phyloP scores from a whole-genome alignment of 64 coral and sea anemone genomes.

The Montipora foliosa region DNA sequence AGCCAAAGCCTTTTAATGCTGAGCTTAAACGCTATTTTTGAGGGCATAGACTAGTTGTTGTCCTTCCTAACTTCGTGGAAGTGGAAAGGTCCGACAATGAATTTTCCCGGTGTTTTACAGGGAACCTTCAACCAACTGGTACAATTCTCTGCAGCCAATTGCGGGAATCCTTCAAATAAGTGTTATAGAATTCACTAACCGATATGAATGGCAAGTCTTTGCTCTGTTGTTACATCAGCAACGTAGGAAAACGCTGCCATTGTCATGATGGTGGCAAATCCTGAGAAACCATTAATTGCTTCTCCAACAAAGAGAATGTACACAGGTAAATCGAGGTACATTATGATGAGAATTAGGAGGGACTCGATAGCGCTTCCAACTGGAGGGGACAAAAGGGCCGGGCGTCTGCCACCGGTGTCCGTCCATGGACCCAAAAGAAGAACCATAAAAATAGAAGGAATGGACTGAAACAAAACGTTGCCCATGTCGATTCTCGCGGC shows the following conservation, averaged over 20 bases:
- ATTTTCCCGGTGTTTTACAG: too few relatives aligned
- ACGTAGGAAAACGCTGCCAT: slow-evolving; percentile 89
- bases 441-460: slow-evolving; percentile 80
- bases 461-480: slow-evolving; percentile 66
- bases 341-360: slow-evolving; percentile 69
- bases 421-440: slow-evolving; percentile 94
- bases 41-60: too few relatives aligned
- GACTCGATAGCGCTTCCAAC: slow-evolving; percentile 85
- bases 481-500: slow-evolving; percentile 76
- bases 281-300: slow-evolving; percentile 83
- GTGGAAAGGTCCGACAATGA: too few relatives aligned
- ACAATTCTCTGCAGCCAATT: too few relatives aligned
- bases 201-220: slow-evolving; percentile 73
- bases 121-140: too few relatives aligned
- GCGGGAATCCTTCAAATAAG: too few relatives aligned
- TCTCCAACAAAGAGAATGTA: slow-evolving; percentile 88
- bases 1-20: too few relatives aligned
- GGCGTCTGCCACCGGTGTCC: slow-evolving; percentile 90
- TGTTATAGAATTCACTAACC: slow-evolving; percentile 34
- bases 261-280: slow-evolving; percentile 81
- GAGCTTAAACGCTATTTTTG: too few relatives aligned
- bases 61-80: too few relatives aligned
- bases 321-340: slow-evolving; percentile 82
- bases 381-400: slow-evolving; percentile 68
- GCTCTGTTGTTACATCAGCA: slow-evolving; percentile 74